Conservation (phyloP, 2,797 vertebrate species). For the Phoebastria nigripes region DNA sequence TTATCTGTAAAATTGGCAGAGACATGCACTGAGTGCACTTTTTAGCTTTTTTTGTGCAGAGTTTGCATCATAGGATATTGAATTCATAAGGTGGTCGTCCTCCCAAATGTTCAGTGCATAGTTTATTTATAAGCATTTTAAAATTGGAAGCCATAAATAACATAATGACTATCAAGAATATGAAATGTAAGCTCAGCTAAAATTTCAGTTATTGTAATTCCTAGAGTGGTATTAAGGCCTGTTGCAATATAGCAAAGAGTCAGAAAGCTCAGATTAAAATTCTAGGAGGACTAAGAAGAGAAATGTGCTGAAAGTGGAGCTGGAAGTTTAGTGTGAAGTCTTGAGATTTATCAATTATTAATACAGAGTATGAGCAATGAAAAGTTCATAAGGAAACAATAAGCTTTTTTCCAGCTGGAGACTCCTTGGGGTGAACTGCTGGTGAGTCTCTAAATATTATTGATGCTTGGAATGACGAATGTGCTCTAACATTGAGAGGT, state of each 20-base stretch:
- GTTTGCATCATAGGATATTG: not conserved
- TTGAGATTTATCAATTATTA: slow-evolving; percentile 30
- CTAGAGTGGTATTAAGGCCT: not conserved
- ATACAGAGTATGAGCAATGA: not conserved
- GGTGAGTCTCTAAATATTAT: not conserved
- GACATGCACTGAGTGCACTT: accelerated
- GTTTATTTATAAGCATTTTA: not conserved
- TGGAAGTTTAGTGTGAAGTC: not conserved
- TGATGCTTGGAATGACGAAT: not conserved
- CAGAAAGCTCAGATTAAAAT: not conserved
- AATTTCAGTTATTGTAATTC: not conserved
- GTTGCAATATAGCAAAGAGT: not conserved
- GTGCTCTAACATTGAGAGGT: not conserved
- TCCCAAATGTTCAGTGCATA: not conserved
- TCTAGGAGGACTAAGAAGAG: not conserved
- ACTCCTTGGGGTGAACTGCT: not conserved
- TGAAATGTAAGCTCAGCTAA: not conserved
- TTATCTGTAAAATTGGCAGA: not conserved
- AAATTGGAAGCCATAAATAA: not conserved
- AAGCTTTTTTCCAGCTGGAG: not conserved
- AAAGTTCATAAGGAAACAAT: not conserved
- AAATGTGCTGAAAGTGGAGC: not conserved
- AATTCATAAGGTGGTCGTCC: not conserved
- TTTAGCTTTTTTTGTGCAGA: not conserved
- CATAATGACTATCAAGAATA: not conserved